Conservation (phyloP, 2,113 vertebrate genomes). For the Halichoerus grypus region DNA sequence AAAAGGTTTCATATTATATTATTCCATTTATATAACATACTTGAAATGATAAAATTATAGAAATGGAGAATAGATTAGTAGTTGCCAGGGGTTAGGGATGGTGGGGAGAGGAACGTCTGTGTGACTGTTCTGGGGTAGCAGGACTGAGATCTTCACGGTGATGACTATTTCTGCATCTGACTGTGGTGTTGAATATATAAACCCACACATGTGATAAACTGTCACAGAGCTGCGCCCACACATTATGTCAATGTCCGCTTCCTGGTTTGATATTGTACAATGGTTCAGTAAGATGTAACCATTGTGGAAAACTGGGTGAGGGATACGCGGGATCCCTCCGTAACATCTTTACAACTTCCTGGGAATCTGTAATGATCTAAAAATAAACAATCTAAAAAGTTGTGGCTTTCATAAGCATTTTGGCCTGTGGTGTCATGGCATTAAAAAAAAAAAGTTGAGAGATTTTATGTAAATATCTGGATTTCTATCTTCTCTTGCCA, state of each 20-base stretch:
- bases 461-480: neutral
- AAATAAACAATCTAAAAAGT: neutral
- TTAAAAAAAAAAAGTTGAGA: neutral
- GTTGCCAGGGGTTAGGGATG: neutral
- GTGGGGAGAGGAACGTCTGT: neutral
- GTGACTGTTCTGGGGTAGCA: neutral
- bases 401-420: neutral
- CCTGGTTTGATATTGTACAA: neutral
- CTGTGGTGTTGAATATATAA: constrained; percentile 6
- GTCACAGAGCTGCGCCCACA: neutral
- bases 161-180: neutral
- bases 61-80: neutral
- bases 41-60: constrained; percentile 22
- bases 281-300: neutral
- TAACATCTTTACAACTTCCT: neutral
- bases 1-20: neutral
- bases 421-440: neutral
- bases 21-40: constrained; percentile 11
- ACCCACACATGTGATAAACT: neutral
- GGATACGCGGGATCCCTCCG: neutral
- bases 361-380: neutral
- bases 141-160: neutral
- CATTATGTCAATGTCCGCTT: neutral
- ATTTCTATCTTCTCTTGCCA: neutral
- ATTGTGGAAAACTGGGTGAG: neutral